Percentiles rank a stretch among this genome's conserved stretches.
Conservation (phyloP, 1,140 invertebrate species). For the Drosophila setifemur region DNA sequence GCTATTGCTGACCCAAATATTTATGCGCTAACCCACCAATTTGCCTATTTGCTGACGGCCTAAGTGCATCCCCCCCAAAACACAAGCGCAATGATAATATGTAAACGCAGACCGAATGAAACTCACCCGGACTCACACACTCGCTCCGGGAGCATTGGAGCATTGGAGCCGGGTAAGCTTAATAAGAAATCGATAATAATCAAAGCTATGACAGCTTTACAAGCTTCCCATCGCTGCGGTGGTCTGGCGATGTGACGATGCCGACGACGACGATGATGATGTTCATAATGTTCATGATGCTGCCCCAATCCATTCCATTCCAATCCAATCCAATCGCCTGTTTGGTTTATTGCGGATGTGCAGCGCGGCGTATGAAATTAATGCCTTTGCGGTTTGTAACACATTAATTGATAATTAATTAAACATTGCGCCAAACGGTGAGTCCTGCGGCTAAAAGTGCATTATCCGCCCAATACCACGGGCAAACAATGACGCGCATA, state of each 20-base stretch:
- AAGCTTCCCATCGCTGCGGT: constrained; percentile 5
- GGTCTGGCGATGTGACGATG: constrained; percentile 5
- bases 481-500: not conserved
- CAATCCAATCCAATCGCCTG: constrained; percentile 9
- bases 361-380: constrained; percentile 75
- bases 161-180: constrained; percentile 30
- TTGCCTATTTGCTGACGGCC: constrained; percentile 43
- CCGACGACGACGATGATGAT: constrained; percentile 10
- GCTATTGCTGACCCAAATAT: constrained; percentile 49
- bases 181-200: constrained; percentile 74
- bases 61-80: constrained; percentile 22
- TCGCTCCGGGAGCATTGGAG: not conserved
- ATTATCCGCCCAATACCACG: constrained; percentile 24
- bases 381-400: constrained; percentile 74
- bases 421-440: constrained; percentile 72
- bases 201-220: constrained; percentile 53
- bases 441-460: constrained; percentile 60
- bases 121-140: constrained; percentile 2
- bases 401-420: constrained; percentile 80
- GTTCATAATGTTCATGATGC: constrained; percentile 13
- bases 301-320: not conserved
- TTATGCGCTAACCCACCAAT: constrained; percentile 35
- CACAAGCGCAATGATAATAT: constrained; percentile 20
- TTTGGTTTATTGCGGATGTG: constrained; percentile 54
- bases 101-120: not conserved